Evolutionary conservation across 2,113 vertebrate species (phyloP).

Genomic region (Carassius gibelio): DNA sequence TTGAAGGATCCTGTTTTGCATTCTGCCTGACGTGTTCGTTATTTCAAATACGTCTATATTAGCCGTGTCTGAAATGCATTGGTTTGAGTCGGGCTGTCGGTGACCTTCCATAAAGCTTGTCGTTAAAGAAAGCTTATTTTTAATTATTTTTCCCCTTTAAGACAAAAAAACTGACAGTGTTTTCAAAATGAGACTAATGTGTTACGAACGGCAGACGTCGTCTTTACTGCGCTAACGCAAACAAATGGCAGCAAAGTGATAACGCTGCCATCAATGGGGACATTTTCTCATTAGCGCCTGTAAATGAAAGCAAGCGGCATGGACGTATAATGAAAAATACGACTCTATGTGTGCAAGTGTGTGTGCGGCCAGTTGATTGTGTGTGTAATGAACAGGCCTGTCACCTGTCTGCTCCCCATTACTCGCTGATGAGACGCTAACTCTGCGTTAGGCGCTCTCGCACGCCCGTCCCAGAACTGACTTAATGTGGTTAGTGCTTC

Average conservation of each 20-base stretch:
- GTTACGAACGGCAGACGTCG: conserved; percentile 52
- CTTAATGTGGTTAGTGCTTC: conserved; percentile 80
- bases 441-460: conserved; percentile 53
- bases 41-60: conserved; percentile 24
- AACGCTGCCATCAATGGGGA: conserved; percentile 62
- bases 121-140: conserved; percentile 43
- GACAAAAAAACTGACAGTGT: conserved; percentile 46
- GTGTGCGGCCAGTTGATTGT: conserved; percentile 58
- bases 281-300: conserved; percentile 66
- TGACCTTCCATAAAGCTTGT: conserved; percentile 40
- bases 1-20: conserved; percentile 28
- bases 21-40: conserved; percentile 19
- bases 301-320: conserved; percentile 58
- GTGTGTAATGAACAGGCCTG: conserved; percentile 62
- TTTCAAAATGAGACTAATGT: conserved; percentile 57
- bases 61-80: conserved; percentile 3
- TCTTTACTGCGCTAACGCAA: conserved; percentile 58
- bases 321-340: conserved; percentile 62
- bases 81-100: conserved; percentile 10
- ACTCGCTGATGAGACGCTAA: conserved; percentile 63
- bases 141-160: conserved; percentile 47
- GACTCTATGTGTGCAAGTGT: conserved; percentile 28
- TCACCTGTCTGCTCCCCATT: conserved; percentile 68
- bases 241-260: conserved; percentile 61
- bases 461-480: conserved; percentile 51